These are phyloP conservation scores for Laticauda laticaudata DNA, from an alignment of 2,113 vertebrate genomes.

Conservation along the genomic window DNA sequence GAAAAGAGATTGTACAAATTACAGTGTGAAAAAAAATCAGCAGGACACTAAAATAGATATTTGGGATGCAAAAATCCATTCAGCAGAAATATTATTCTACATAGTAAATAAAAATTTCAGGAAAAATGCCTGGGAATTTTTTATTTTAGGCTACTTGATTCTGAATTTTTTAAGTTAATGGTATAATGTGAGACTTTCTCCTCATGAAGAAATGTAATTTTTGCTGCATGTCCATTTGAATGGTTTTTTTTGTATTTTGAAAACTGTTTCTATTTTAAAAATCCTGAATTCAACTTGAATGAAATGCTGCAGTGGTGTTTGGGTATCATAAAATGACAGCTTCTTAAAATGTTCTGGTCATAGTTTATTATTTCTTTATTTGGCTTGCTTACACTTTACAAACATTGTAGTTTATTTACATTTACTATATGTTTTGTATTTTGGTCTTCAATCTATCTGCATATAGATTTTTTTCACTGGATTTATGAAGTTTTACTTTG, in stretches of 20 bases:
- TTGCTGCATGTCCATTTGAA: not conserved
- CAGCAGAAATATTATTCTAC: not conserved
- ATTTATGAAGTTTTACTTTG: too few species aligned
- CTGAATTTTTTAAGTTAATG: not conserved
- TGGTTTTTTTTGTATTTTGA: not conserved
- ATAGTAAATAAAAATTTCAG: not conserved
- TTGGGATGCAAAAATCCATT: not conserved
- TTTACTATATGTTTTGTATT: too few species aligned
- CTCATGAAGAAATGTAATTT: not conserved
- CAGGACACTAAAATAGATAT: not conserved
- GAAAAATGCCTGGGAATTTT: not conserved
- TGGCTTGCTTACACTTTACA: too few species aligned
- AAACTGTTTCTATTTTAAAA: not conserved
- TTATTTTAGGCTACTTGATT: not conserved
- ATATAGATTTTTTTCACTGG: too few species aligned
- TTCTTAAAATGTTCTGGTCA: too few species aligned
- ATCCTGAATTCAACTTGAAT: not conserved
- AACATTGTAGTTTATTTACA: too few species aligned
- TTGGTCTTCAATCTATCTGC: too few species aligned
- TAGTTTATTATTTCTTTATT: too few species aligned
- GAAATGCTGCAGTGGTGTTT: not conserved
- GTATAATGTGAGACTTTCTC: not conserved
- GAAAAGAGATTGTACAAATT: not conserved
- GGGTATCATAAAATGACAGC: too few species aligned
- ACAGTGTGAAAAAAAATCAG: not conserved